Percentiles rank a stretch among this genome's conserved stretches.
Evolutionary conservation across 2,888 invertebrate genomes (phyloP).

Genomic region (Amblyjoppa fuscipennis): DNA sequence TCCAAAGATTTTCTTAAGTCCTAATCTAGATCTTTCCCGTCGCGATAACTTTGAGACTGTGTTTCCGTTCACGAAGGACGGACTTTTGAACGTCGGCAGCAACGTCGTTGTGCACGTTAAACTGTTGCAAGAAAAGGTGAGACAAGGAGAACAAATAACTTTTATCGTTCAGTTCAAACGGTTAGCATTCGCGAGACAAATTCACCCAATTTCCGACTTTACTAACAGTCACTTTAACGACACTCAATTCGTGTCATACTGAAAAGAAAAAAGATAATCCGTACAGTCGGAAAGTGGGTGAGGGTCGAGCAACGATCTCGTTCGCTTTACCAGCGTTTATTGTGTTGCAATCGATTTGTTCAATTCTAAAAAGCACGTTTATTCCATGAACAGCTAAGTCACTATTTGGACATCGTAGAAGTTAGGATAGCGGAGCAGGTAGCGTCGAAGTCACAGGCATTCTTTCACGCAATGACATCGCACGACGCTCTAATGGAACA

Average conservation of each 20-base stretch:
- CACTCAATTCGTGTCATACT: not conserved
- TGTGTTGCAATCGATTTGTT: not conserved
- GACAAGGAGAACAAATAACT: constrained; percentile 29
- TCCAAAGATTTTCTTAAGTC: constrained; percentile 94
- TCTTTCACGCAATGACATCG: constrained; percentile 99
- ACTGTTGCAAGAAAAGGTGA: constrained; percentile 93
- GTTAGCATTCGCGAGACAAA: not conserved
- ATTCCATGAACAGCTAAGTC: constrained; percentile 88
- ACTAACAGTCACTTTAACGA: not conserved
- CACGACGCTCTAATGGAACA: constrained; percentile 99
- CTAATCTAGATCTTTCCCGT: constrained; percentile 92
- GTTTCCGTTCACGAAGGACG: constrained; percentile 89
- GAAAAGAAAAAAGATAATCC: not conserved
- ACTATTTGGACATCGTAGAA: constrained; percentile 97
- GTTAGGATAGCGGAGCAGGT: constrained; percentile 97
- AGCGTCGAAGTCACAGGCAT: constrained; percentile 97
- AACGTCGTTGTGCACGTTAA: constrained; percentile 84
- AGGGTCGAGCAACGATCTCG: not conserved
- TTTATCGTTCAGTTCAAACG: not conserved
- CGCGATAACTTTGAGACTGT: constrained; percentile 93
- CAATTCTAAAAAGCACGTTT: not conserved
- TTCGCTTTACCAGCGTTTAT: not conserved
- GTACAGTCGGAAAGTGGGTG: not conserved
- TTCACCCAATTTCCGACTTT: not conserved
- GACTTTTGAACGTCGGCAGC: constrained; percentile 86